Base-by-base conservation (phyloP, 2,797 vertebrate genomes). In the Pangasius macronema region DNA sequence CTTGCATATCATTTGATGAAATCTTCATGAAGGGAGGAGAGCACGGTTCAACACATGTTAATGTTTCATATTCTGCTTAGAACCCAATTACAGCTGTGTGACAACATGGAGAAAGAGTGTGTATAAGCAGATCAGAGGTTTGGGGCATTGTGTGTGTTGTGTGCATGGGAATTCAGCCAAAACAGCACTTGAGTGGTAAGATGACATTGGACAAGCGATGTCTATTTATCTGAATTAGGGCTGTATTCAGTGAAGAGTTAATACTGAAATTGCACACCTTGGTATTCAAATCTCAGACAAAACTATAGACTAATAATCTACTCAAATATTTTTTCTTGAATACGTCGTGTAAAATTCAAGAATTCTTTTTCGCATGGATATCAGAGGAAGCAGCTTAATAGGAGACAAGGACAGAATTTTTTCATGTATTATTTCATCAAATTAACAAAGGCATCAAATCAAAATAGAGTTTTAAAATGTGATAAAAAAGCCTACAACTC, bases 61-160 rank as follows among this genome's bases (percentile, higher is more conserved):
- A 94, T 95, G 92, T 95, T 95, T 95, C 90, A 95, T 93, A 89
- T 92, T 93, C 92, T 92, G 88, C 93, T 92, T 89, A 87, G 36
- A 94, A 91, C 91, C 90, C 91, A 90, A 92, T 93, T 87, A 89
- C 87, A 89, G 89, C 89, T 88, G 92, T 75, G 87, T 93, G 94
- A 92, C 91, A 91, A 92, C 75, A 67, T 24, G 73, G 61, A 77
- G 18, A 10, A 11, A 36, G 61, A 59, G 67, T 80, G 79, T 65
- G 79, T 72, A 42, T 86, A 27, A 82, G 59, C 70, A 88, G 79
- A 46, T 10, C 63, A 46, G 82, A 33, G 42, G 63, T 22, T 53
- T 30, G 16, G 72, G 42, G 5, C 46, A 75, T 49, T 49, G 70
- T 72, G 68, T 42, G 68, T 24, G 9, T 42, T 73, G 70, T 24